phyloP scores from a whole-genome alignment of 1,140 invertebrate genomes.

The Hypothenemus hampei region DNA sequence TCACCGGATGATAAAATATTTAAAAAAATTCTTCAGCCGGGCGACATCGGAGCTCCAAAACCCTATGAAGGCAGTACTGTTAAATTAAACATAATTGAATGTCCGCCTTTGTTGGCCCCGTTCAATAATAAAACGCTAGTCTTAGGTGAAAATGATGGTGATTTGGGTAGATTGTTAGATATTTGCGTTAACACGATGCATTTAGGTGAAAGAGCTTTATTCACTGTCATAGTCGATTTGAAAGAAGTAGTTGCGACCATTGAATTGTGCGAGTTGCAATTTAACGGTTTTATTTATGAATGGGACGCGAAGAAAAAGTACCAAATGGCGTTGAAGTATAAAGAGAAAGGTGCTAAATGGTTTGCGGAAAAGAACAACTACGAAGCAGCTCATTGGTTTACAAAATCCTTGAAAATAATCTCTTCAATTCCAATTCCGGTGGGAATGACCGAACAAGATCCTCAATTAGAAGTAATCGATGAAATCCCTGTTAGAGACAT shows the following conservation, averaged over 20 bases:
- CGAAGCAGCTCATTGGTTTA: constrained; percentile 49
- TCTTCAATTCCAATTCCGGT: constrained; percentile 58
- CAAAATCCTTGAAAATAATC: constrained; percentile 60
- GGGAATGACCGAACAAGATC: too few relatives aligned
- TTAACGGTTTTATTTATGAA: constrained; percentile 40
- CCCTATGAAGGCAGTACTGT: constrained; percentile 39
- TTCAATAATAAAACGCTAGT: constrained; percentile 24
- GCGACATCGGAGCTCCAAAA: constrained; percentile 35
- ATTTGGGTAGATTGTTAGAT: constrained; percentile 37
- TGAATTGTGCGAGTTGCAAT: constrained; percentile 33
- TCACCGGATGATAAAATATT: constrained; percentile 39
- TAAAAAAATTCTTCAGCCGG: constrained; percentile 33
- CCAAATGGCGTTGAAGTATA: constrained; percentile 36
- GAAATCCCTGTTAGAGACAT: constrained; percentile 48
- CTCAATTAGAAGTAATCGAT: constrained; percentile 45
- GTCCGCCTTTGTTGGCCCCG: constrained; percentile 15
- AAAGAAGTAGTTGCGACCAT: constrained; percentile 29
- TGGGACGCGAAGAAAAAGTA: constrained; percentile 40
- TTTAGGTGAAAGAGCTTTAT: constrained; percentile 35
- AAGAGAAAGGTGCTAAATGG: constrained; percentile 35
- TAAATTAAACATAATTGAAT: constrained; percentile 33
- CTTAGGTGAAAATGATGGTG: constrained; percentile 36
- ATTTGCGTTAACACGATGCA: constrained; percentile 38
- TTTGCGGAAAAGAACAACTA: constrained; percentile 31
- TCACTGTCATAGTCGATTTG: constrained; percentile 28